Percentiles rank a stretch among this genome's conserved stretches.
Evolutionary conservation across 2,888 invertebrate species (phyloP).

Genomic region (Caenorhabditis parvicauda): DNA sequence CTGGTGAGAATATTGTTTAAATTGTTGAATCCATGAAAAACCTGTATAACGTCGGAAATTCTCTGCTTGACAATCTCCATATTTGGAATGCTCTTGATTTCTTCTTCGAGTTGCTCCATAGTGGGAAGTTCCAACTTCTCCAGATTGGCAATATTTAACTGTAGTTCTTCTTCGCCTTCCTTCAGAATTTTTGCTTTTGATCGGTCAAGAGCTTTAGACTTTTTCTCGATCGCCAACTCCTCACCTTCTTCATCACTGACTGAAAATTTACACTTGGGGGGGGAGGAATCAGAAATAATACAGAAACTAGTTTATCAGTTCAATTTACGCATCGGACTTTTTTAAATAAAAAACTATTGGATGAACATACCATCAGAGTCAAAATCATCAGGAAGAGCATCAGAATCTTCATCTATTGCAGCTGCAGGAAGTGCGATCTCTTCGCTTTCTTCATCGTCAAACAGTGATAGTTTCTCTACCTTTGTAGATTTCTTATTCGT

Average conservation of each 20-base stretch:
- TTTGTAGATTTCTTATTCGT: conserved; percentile 8
- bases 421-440: conserved; percentile 12
- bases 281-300: not conserved
- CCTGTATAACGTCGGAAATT: conserved; percentile 55
- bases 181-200: conserved; percentile 17
- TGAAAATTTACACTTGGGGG: not conserved
- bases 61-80: conserved; percentile 53
- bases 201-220: conserved; percentile 36
- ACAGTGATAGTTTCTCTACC: conserved; percentile 8
- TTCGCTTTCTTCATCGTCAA: conserved; percentile 7
- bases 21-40: conserved; percentile 8
- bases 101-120: conserved; percentile 52
- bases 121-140: conserved; percentile 46
- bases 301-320: not conserved
- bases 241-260: conserved; percentile 18
- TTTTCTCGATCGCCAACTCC: conserved; percentile 44
- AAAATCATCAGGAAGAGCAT: conserved; percentile 27
- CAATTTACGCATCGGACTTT: not conserved
- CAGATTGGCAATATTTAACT: conserved; percentile 47
- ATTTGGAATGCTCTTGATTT: conserved; percentile 44
- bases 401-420: conserved; percentile 12
- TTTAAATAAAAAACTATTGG: not conserved
- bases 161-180: conserved; percentile 54
- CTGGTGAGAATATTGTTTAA: not conserved
- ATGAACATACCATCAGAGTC: conserved; percentile 11